Conservation (phyloP, 1,140 invertebrate genomes). For the Maniola jurtina region DNA sequence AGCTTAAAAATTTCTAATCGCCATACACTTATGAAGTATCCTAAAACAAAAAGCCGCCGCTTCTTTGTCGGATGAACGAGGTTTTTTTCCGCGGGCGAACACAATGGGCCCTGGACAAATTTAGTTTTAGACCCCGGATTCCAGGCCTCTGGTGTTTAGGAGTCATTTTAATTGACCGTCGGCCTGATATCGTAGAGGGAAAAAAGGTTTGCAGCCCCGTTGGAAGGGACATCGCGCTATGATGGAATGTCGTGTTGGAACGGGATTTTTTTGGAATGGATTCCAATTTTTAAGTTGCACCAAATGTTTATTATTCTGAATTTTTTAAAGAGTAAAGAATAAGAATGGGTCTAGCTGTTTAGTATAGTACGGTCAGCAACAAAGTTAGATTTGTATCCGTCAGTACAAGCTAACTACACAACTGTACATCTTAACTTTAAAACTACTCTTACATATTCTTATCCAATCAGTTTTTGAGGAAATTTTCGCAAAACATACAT, state of each 20-base stretch:
- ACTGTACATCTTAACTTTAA: no score
- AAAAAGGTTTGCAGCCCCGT: constrained; percentile 19
- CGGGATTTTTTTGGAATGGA: not conserved
- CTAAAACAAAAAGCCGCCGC: constrained; percentile 49
- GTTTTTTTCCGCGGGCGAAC: constrained; percentile 49
- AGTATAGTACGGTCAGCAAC: no score
- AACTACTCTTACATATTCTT: no score
- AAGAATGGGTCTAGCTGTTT: no score
- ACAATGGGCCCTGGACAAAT: constrained; percentile 63
- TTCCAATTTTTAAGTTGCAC: not conserved
- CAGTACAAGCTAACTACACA: no score
- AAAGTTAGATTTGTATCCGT: no score
- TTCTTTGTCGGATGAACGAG: constrained; percentile 58
- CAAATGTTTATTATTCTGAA: not conserved
- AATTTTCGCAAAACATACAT: not conserved
- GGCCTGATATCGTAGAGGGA: constrained; percentile 14
- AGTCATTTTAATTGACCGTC: constrained; percentile 68
- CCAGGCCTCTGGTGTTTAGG: constrained; percentile 56
- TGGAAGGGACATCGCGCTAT: constrained; percentile 43
- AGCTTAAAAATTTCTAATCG: constrained; percentile 51
- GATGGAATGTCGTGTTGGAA: constrained; percentile 45
- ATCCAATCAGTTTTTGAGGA: not conserved
- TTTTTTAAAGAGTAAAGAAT: no score
- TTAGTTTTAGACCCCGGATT: constrained; percentile 50
- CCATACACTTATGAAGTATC: constrained; percentile 62